Base-by-base conservation (phyloP, 2,113 vertebrate species). In the Vulpes lagopus region DNA sequence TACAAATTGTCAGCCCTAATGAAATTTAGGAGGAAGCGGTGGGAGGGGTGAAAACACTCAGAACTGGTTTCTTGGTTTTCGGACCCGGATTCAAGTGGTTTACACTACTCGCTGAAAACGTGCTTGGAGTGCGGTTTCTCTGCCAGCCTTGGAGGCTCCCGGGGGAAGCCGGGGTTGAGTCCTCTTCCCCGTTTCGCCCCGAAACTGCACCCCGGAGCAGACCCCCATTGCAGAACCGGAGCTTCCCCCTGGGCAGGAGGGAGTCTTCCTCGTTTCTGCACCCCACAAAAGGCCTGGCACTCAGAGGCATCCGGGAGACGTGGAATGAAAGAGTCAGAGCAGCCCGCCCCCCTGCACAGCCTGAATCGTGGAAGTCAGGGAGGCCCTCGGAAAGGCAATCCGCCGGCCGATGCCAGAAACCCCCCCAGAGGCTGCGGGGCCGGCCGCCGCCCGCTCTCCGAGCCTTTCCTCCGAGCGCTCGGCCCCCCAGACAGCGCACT, bases 1-100 rank as follows among this genome's bases (percentile, higher is more conserved):
- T 97, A 98, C 98, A 98, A 98, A 98, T 98, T 98, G 98, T 98
- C 95, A 96, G 97, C 91, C 93, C 95, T 98, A 98, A 98, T 98
- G 97, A 98, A 98, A 98, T 98, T 97, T 97, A 97, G 96, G 93
- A 89, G 94, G 96, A 94, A 97, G 90, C 96, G 62, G 91, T 67
- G 71, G 95, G 94, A 97, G 95, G 98, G 97, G 97, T 93, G 74
- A 96, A 98, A 97, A 95, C 81, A 94, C 94, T 97, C 85, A 94
- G 65, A 95, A 94, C 97, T 96, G 97, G 96, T 95, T 98, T 98
- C 93, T 98, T 94, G 89, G 97, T 94, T 98, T 98, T 76, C 17
- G 32, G 97, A 94, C 95, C 89, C 35, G 23, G 69, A 96, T 98
- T 96, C 97, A 97, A 98, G 95, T 80, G 97, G 96, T 97, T 96